Evolutionary conservation across 2,797 vertebrate species (phyloP), one percentile per base, ranked within the genome.

Genomic region (Micrastur ruficollis): DNA sequence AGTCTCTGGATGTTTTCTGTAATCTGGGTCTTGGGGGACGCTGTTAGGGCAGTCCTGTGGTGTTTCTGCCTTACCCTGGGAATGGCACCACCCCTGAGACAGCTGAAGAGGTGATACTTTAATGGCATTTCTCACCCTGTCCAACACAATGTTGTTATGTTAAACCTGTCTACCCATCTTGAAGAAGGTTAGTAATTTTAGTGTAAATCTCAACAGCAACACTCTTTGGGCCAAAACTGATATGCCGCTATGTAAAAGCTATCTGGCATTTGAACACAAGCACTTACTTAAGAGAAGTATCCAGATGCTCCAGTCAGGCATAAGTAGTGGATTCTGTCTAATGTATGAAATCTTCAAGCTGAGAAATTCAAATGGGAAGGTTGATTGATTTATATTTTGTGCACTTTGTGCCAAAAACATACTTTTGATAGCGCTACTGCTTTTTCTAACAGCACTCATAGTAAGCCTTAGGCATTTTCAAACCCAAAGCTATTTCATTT

Each of bases 21-120:
- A n/a, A 14, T 12, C 2, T 2, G 38, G 8, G 29, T 4, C 1
- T 7, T 17, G 5, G 32, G 26, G 11, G 76, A 8, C 3, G 2
- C 8, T 6, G 6, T 7, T 0, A 1, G 21, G 44, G 36, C 32
- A 65, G 26, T 8, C 5, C 22, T 22, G 22, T 11, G 27, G 16
- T 47, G 12, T 6, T 44, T 83, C 56, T 63, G 18, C n/a, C 46
- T 68, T 59, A 21, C 5, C 4, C 47, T 65, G 27, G 29, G 23
- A 88, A 12, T 1, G 5, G 21, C 32, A 40, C 21, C 11, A 32
- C 16, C 26, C 46, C 36, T 8, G 21, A 15, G 58, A 36, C 5
- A 66, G 19, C 15, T 74, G 15, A 11, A 14, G 49, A 62, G 5
- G 3, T 14, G 36, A 12, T 32, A 6, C 23, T 55, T 34, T 23